Percentiles rank a stretch among this genome's conserved stretches.
These are phyloP conservation scores for Hyppa rectilinea DNA, from an alignment of 2,888 invertebrate genomes.

Conservation along the genomic window DNA sequence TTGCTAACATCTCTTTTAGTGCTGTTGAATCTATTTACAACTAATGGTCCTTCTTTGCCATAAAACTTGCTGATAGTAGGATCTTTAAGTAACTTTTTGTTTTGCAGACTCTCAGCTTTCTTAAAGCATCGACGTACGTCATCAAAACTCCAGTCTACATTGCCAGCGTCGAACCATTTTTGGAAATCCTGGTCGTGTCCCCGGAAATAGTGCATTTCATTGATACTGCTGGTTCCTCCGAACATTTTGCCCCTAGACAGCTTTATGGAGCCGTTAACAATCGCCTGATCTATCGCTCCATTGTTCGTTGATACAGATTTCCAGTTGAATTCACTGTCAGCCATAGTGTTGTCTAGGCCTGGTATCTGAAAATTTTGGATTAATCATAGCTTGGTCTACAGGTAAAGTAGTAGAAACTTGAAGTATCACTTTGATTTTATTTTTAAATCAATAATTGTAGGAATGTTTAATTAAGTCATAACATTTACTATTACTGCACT, in stretches of 20 bases:
- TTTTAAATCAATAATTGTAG: background rate
- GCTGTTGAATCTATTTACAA: constrained; percentile 83
- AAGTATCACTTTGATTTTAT: background rate
- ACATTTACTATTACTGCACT: too few species aligned
- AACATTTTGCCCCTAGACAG: constrained; percentile 92
- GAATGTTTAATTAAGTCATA: background rate
- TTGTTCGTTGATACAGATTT: constrained; percentile 93
- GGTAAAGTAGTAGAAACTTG: background rate
- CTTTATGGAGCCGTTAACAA: constrained; percentile 69
- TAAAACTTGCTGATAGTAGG: constrained; percentile 71
- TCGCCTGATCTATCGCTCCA: constrained; percentile 92
- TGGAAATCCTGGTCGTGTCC: constrained; percentile 87
- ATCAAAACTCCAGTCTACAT: constrained; percentile 39
- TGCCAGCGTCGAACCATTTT: constrained; percentile 87
- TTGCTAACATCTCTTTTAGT: constrained; percentile 68
- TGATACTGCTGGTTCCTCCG: constrained; percentile 89
- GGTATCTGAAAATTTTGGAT: constrained; percentile 70
- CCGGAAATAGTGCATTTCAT: constrained; percentile 89
- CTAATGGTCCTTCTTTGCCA: constrained; percentile 84
- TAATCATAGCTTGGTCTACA: background rate
- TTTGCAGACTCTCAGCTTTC: constrained; percentile 50
- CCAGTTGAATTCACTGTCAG: constrained; percentile 72
- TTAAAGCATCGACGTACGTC: constrained; percentile 35
- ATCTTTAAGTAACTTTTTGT: constrained; percentile 63
- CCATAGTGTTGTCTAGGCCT: constrained; percentile 46